These are phyloP conservation scores for Chroicocephalus ridibundus DNA, from an alignment of 2,113 vertebrate species.

Conservation along the genomic window DNA sequence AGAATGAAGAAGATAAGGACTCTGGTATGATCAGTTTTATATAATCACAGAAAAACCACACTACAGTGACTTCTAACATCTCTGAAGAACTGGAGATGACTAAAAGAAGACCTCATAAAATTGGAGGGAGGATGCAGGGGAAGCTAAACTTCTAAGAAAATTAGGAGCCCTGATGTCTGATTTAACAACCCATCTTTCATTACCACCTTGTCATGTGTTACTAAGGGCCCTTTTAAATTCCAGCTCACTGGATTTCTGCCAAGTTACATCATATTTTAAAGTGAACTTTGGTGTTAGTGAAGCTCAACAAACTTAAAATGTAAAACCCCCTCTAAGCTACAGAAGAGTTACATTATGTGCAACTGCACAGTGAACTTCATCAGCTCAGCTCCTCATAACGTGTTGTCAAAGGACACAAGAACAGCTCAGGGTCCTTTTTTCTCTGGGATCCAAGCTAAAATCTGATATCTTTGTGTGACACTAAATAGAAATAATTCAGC, in stretches of 20 bases:
- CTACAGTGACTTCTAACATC: background rate
- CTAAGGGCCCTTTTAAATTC: background rate
- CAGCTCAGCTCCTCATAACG: background rate
- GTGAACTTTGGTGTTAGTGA: background rate
- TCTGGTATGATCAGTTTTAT: background rate
- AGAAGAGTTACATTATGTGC: background rate
- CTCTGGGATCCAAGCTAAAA: background rate
- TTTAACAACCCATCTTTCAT: background rate
- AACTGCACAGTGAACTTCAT: background rate
- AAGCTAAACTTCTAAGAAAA: background rate
- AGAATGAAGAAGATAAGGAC: background rate
- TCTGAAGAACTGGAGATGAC: background rate
- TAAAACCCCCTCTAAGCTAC: background rate
- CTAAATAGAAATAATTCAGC: conserved; percentile 15
- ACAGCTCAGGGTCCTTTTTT: background rate
- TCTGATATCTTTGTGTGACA: background rate
- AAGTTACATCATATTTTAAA: background rate
- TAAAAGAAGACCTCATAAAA: background rate
- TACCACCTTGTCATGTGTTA: background rate
- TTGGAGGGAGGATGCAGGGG: background rate
- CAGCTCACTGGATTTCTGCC: background rate
- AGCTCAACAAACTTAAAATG: background rate
- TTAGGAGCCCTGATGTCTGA: background rate
- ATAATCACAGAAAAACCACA: background rate
- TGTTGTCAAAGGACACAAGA: background rate